These are phyloP conservation scores for Zygaena filipendulae DNA, from an alignment of 2,888 invertebrate genomes.

Conservation along the genomic window DNA sequence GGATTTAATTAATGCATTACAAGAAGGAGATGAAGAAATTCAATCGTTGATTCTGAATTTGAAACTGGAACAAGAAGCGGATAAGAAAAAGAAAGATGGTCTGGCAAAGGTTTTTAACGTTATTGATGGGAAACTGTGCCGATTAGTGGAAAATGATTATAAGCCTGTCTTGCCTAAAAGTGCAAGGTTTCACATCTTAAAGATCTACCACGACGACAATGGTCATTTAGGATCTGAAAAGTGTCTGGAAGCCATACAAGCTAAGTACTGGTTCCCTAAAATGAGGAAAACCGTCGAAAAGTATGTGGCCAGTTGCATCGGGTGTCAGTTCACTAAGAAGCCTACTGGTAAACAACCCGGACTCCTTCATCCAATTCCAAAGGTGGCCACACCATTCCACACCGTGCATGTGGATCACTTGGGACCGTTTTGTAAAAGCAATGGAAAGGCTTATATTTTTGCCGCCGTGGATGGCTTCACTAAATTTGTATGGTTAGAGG, in stretches of 20 bases:
- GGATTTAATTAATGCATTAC: constrained; percentile 6
- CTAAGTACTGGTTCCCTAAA: constrained; percentile 6
- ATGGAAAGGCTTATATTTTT: constrained; percentile 7
- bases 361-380: constrained; percentile 4
- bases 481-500: constrained; percentile 7
- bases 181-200: constrained; percentile 1
- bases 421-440: constrained; percentile 7
- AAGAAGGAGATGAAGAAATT: constrained; percentile 7
- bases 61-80: constrained; percentile 3
- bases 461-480: constrained; percentile 8
- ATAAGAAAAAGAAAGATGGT: constrained; percentile 4
- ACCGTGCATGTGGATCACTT: too few species aligned
- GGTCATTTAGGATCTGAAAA: background rate
- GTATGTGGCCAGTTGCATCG: constrained; percentile 2
- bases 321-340: constrained; percentile 2
- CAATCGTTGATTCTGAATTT: constrained; percentile 5
- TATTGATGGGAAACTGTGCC: constrained; percentile 5
- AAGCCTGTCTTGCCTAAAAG: constrained; percentile 3
- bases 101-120: constrained; percentile 7
- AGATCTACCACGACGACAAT: constrained; percentile 4
- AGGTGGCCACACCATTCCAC: constrained; percentile 1
- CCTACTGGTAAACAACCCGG: constrained; percentile 3
- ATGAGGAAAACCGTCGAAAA: constrained; percentile 7
- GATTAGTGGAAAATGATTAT: background rate
- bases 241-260: background rate